Percentiles rank a stretch among this genome's conserved stretches.
Conservation (phyloP, 2,888 invertebrate genomes). For the Tetragonula carbonaria region DNA sequence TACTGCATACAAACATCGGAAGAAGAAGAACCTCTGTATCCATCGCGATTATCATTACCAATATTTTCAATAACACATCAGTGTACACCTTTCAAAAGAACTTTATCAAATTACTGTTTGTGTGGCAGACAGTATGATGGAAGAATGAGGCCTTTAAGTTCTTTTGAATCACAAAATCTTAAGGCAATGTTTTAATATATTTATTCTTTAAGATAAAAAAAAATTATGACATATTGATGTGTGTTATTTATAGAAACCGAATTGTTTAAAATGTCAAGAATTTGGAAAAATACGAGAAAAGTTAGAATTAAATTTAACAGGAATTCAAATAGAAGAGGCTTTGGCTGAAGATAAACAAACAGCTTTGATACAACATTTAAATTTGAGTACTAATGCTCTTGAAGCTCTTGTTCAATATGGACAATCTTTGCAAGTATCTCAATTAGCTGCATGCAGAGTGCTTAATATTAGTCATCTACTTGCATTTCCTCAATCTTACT, state of each 20-base stretch:
- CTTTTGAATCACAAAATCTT: background rate
- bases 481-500: slow-evolving; percentile 34
- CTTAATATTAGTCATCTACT: slow-evolving; percentile 65
- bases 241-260: slow-evolving; percentile 26
- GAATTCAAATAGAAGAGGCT: slow-evolving; percentile 69
- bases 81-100: background rate
- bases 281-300: slow-evolving; percentile 42
- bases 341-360: slow-evolving; percentile 66
- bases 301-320: slow-evolving; percentile 64
- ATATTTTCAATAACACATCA: slow-evolving; percentile 26
- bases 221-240: background rate
- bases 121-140: slow-evolving; percentile 46
- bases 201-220: background rate
- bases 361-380: slow-evolving; percentile 65
- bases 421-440: slow-evolving; percentile 66
- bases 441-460: slow-evolving; percentile 65
- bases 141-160: slow-evolving; percentile 43
- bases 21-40: slow-evolving; percentile 55
- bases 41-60: slow-evolving; percentile 56
- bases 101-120: slow-evolving; percentile 33
- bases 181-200: slow-evolving; percentile 34
- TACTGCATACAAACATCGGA: slow-evolving; percentile 59
- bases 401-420: slow-evolving; percentile 68
- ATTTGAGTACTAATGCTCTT: slow-evolving; percentile 60
- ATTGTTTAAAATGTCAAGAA: slow-evolving; percentile 14